Conservation (phyloP, 92 coral and sea anemone genomes). For the Umimayanthus kanabou region DNA sequence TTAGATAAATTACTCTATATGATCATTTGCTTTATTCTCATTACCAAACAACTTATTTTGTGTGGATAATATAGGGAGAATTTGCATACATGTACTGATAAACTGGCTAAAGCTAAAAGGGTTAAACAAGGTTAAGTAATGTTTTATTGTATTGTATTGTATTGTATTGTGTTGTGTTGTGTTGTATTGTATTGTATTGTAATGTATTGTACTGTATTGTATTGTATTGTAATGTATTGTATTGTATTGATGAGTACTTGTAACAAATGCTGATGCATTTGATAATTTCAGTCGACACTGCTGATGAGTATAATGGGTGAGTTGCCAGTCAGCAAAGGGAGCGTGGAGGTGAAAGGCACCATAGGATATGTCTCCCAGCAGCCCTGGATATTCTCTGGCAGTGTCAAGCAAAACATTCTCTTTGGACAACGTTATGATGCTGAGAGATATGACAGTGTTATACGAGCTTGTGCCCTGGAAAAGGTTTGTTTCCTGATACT, state of each 20-base stretch:
- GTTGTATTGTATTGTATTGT: not conserved
- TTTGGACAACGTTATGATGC: conserved; percentile 78
- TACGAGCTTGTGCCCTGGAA: conserved; percentile 85
- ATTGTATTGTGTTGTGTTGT: no score
- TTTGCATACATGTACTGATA: no score
- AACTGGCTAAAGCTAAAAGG: no score
- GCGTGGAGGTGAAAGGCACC: conserved; percentile 66
- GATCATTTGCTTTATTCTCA: no score
- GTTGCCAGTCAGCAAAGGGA: conserved; percentile 73
- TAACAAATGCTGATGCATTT: not conserved
- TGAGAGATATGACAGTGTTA: conserved; percentile 69
- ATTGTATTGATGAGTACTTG: not conserved
- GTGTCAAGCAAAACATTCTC: conserved; percentile 87
- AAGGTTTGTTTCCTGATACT: conserved; percentile 52
- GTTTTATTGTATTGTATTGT: no score
- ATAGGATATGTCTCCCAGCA: conserved; percentile 89
- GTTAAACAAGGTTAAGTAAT: no score
- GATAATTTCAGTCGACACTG: conserved; percentile 68
- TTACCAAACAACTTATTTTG: no score
- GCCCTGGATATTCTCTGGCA: conserved; percentile 95
- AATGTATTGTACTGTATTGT: not conserved
- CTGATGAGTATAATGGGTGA: conserved; percentile 88
- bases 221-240: no score
- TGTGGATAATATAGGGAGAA: no score
- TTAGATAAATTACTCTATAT: no score